phyloP scores from a whole-genome alignment of 2,888 invertebrate species.

The Sipha maydis region DNA sequence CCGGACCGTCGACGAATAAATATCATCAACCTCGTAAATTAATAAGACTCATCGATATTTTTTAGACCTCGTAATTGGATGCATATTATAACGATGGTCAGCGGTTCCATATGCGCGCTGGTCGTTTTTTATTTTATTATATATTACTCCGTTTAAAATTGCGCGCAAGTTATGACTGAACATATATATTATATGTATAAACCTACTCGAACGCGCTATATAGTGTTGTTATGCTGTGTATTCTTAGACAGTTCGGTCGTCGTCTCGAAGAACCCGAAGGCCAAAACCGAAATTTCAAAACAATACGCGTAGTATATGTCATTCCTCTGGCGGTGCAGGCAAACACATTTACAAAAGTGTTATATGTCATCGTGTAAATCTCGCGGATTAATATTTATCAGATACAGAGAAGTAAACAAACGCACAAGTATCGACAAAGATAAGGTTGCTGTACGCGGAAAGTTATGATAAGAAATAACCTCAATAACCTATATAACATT shows the following conservation, averaged over 20 bases:
- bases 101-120: background rate
- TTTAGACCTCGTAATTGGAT: conserved; percentile 41
- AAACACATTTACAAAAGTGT: background rate
- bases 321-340: background rate
- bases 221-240: background rate
- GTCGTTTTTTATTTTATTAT: conserved; percentile 29
- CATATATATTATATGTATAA: background rate
- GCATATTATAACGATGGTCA: background rate
- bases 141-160: conserved; percentile 7
- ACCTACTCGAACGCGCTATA: background rate
- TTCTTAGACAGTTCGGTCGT: background rate
- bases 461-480: too few species aligned
- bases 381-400: background rate
- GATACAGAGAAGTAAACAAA: background rate
- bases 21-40: conserved; percentile 43
- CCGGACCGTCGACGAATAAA: conserved; percentile 39
- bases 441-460: too few species aligned
- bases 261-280: background rate
- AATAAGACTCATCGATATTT: conserved; percentile 19
- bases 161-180: conserved; percentile 8
- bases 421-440: too few species aligned
- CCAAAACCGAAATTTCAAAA: background rate
- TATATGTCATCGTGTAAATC: background rate
- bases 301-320: background rate
- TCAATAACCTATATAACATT: too few species aligned